Evolutionary conservation across 2,113 vertebrate species (phyloP).

Genomic region (Myotis yumanensis): DNA sequence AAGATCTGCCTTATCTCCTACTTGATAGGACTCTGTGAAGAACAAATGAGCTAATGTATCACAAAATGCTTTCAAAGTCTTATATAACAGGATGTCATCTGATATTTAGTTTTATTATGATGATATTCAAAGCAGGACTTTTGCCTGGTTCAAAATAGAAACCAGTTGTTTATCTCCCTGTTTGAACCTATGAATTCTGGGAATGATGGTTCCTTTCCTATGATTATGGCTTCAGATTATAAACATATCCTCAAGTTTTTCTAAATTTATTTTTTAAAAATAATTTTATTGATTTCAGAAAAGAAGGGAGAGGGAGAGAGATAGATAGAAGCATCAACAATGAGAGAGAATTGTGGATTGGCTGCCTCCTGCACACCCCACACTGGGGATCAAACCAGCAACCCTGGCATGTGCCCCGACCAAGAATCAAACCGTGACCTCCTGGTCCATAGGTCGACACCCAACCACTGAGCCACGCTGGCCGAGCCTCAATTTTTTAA

Average conservation of each 20-base stretch:
- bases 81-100: neutral
- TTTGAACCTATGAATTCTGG: neutral
- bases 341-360: too few relatives aligned
- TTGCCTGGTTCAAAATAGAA: neutral
- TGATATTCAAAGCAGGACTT: constrained; percentile 12
- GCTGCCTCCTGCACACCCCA: too few relatives aligned
- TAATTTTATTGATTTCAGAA: too few relatives aligned
- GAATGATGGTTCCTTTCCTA: neutral
- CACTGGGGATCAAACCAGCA: too few relatives aligned
- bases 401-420: too few relatives aligned
- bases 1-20: neutral
- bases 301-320: too few relatives aligned
- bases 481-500: too few relatives aligned
- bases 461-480: too few relatives aligned
- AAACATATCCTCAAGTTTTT: neutral
- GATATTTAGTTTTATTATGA: constrained; percentile 23
- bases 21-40: neutral
- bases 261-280: too few relatives aligned
- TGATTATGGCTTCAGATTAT: neutral
- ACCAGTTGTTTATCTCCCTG: neutral
- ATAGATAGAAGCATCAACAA: too few relatives aligned
- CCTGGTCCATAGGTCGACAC: too few relatives aligned
- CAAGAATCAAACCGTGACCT: too few relatives aligned
- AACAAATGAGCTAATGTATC: neutral
- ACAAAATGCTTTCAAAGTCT: neutral